Conservation (phyloP, 2,888 invertebrate genomes). For the Tetropium fuscum region DNA sequence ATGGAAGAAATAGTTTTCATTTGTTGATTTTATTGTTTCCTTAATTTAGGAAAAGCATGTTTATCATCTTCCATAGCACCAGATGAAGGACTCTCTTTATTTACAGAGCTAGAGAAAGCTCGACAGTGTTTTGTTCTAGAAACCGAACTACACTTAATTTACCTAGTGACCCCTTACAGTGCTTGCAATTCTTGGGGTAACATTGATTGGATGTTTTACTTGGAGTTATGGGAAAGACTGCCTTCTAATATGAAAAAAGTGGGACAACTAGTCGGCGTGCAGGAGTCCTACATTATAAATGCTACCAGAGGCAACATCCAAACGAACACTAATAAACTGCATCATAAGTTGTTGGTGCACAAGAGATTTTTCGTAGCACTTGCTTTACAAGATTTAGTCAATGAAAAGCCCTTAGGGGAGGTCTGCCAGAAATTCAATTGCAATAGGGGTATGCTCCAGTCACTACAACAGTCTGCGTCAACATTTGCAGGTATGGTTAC, state of each 20-base stretch:
- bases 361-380: constrained; percentile 91
- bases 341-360: constrained; percentile 72
- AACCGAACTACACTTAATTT: constrained; percentile 94
- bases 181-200: constrained; percentile 83
- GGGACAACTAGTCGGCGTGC: constrained; percentile 89
- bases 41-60: constrained; percentile 79
- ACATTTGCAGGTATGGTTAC: constrained; percentile 98
- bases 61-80: constrained; percentile 95
- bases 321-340: constrained; percentile 66
- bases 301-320: constrained; percentile 79
- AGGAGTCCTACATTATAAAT: constrained; percentile 85
- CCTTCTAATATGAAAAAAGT: constrained; percentile 85
- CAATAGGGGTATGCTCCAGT: constrained; percentile 91
- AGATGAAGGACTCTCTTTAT: constrained; percentile 89
- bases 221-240: constrained; percentile 86
- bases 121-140: constrained; percentile 92
- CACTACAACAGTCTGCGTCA: constrained; percentile 93
- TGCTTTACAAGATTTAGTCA: constrained; percentile 92
- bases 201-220: constrained; percentile 84
- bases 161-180: constrained; percentile 94
- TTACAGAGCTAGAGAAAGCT: constrained; percentile 91
- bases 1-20: neutral
- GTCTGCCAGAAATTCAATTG: constrained; percentile 90
- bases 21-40: neutral
- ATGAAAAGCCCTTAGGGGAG: constrained; percentile 84